A percentile compares a stretch with the other conserved stretches of the same genome.
These are phyloP conservation scores for Blomia tropicalis DNA, from an alignment of 2,888 invertebrate species.

Conservation along the genomic window DNA sequence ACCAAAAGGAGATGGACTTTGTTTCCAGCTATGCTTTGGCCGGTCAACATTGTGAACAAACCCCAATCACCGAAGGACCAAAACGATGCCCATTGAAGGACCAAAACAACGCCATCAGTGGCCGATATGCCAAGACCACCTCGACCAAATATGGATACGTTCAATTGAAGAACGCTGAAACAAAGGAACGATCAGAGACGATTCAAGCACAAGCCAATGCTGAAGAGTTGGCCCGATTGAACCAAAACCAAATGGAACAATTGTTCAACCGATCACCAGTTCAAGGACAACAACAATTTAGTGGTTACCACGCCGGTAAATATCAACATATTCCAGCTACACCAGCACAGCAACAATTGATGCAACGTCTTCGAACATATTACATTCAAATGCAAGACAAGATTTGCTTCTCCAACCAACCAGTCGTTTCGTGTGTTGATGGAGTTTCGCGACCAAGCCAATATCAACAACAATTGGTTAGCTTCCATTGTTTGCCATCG, in stretches of 20 bases:
- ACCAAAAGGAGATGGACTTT: constrained; percentile 25
- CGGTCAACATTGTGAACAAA: constrained; percentile 22
- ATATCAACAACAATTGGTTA: neutral
- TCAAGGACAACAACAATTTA: neutral
- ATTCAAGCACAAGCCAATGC: neutral
- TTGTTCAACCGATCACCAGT: neutral
- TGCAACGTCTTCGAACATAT: constrained; percentile 18
- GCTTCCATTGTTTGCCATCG: constrained; percentile 28
- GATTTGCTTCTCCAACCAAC: constrained; percentile 26
- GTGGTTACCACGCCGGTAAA: neutral
- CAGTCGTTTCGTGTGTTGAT: constrained; percentile 22
- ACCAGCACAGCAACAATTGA: constrained; percentile 1
- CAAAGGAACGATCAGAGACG: neutral
- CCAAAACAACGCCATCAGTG: neutral
- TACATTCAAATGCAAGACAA: constrained; percentile 13
- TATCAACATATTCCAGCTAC: neutral
- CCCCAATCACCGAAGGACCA: constrained; percentile 2
- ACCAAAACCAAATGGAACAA: constrained; percentile 1
- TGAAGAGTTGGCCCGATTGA: neutral
- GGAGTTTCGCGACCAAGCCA: neutral
- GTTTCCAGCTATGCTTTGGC: constrained; percentile 22
- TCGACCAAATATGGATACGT: neutral
- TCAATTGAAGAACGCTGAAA: neutral
- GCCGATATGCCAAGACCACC: neutral
- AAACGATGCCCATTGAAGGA: constrained; percentile 2